Evolutionary conservation across 2,113 vertebrate species (phyloP), one percentile per base, ranked within the genome.

Genomic region (Notothenia coriiceps): DNA sequence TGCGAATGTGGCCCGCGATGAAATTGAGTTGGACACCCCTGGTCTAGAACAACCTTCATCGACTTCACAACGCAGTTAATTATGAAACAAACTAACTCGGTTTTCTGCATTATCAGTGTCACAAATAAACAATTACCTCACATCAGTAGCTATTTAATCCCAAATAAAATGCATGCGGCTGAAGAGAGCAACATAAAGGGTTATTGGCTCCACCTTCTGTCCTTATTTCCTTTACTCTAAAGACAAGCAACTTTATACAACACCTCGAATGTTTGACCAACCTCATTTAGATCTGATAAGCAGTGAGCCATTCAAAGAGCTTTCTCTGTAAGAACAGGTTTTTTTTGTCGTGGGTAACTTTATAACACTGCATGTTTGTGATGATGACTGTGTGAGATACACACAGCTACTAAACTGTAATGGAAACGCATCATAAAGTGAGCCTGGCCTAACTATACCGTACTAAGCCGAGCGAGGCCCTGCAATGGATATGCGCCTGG

Each of bases 271-370:
- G 50, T 59, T 49, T 46, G 56, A 67, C 18, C 17, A 51, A 70
- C 50, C 14, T 71, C 22, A 40, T 5, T 1, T 22, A 44, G 25
- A 86, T 88, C 76, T 79, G 86, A 88, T 88, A 65, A 70, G 57
- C 66, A 25, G 47, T 20, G 20, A 18, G 67, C 5, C 47, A 4
- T n/a, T 65, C 54, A 18, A 52, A 79, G 44, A 64, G 33, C 55
- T 20, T 76, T 59, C 43, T 76, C n/a, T 76, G 50, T 11, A 25
- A 67, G 62, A 71, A 78, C 73, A 52, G 52, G 82, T 79, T 86
- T 76, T 40, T 40, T 51, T 55, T 61, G 29, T 65, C 8, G 9
- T 46, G 8, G 2, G 52, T 65, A 69, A 65, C 71, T 65, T 55
- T 57, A 40, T 52, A 77, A 57, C 55, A 10, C 17, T 1, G 25